These are phyloP conservation scores for Mesoligia furuncula DNA, from an alignment of 2,888 invertebrate species.

Conservation along the genomic window DNA sequence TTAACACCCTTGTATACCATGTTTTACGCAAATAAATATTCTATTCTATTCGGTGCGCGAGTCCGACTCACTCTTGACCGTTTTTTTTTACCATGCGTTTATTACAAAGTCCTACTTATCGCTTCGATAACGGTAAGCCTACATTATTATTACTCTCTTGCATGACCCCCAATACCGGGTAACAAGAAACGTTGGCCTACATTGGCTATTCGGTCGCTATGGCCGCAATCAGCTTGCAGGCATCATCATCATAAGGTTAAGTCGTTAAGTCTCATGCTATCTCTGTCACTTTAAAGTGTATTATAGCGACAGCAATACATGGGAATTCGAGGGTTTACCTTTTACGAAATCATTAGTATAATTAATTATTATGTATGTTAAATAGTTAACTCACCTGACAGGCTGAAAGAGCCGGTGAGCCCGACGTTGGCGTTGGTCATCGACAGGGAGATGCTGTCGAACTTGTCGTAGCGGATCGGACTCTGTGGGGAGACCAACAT, in stretches of 20 bases:
- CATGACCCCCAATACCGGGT: neutral
- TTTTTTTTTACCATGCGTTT: constrained; percentile 10
- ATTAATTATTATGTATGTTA: neutral
- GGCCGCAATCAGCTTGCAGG: neutral
- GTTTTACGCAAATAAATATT: no score
- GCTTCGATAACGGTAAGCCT: constrained; percentile 2
- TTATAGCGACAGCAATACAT: neutral
- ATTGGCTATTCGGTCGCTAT: neutral
- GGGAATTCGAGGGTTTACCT: neutral
- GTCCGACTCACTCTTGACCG: no score
- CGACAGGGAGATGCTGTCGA: constrained; percentile 96
- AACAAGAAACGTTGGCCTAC: neutral
- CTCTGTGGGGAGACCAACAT: constrained; percentile 6
- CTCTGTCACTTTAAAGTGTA: neutral
- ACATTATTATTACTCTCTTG: constrained; percentile 7
- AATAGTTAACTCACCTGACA: constrained; percentile 77
- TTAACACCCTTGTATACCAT: no score
- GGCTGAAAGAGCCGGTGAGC: constrained; percentile 90
- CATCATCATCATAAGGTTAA: neutral
- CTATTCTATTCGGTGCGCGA: no score
- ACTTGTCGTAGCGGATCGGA: constrained; percentile 96
- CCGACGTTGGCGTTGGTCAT: constrained; percentile 92
- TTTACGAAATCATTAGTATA: neutral
- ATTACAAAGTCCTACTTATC: constrained; percentile 12
- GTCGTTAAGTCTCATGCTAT: neutral